Percentiles rank a stretch among this genome's conserved stretches.
Evolutionary conservation across 1,140 invertebrate genomes (phyloP).

Genomic region (Zaprionus tsacasi): DNA sequence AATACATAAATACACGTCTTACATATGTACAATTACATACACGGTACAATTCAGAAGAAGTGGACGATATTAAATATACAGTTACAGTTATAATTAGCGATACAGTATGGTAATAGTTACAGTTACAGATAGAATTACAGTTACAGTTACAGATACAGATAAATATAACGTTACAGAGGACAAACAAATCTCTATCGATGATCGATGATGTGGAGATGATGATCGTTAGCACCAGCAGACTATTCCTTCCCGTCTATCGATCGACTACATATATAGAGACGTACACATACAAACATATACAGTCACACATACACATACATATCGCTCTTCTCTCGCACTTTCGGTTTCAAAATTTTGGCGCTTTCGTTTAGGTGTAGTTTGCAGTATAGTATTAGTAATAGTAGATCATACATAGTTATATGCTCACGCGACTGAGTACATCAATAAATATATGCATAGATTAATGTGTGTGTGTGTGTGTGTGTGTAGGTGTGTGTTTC

Average conservation of each 20-base stretch:
- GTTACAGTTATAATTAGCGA: slow-evolving; percentile 1
- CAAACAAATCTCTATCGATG: slow-evolving; percentile 4
- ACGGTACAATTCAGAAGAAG: slow-evolving; percentile 35
- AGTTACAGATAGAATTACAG: slow-evolving; percentile 1
- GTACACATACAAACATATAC: not conserved
- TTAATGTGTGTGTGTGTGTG: slow-evolving; percentile 10
- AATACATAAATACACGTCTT: slow-evolving; percentile 39
- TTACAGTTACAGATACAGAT: not conserved
- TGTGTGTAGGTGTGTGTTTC: slow-evolving; percentile 11
- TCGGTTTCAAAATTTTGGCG: slow-evolving; percentile 27
- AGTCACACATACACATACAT: slow-evolving; percentile 23
- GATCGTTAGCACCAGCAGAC: slow-evolving; percentile 5
- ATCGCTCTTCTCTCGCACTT: not conserved
- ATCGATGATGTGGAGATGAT: not conserved
- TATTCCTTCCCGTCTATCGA: too few species aligned
- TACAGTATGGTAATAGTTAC: slow-evolving; percentile 2
- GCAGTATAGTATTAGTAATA: slow-evolving; percentile 27
- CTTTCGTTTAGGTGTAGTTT: slow-evolving; percentile 32
- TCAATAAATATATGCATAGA: slow-evolving; percentile 25
- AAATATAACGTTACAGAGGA: not conserved
- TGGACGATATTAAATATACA: slow-evolving; percentile 57
- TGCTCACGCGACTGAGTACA: not conserved
- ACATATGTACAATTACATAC: slow-evolving; percentile 47
- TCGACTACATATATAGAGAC: not conserved
- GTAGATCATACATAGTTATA: slow-evolving; percentile 9